A percentile compares a stretch with the other conserved stretches of the same genome.
phyloP scores from a whole-genome alignment of 2,888 invertebrate genomes.

The Tenthredo amoena region DNA sequence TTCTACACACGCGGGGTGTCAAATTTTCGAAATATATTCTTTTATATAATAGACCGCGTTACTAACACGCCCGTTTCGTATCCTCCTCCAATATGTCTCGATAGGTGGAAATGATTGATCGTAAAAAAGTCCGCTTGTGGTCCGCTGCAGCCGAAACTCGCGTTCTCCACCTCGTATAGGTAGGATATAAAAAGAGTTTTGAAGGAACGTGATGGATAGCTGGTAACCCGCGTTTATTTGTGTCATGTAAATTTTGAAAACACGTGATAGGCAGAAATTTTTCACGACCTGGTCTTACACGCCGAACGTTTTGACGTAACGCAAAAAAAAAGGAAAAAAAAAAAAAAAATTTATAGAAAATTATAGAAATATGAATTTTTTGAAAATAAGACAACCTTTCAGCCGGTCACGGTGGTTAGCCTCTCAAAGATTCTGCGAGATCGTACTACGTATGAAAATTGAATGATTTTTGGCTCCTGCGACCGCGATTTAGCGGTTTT shows the following conservation, averaged over 20 bases:
- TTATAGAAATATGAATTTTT: too few relatives aligned
- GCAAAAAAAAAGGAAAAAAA: not conserved
- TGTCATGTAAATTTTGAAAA: conserved; percentile 41
- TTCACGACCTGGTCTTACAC: not conserved
- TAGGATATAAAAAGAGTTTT: conserved; percentile 26
- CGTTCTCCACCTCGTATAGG: conserved; percentile 8
- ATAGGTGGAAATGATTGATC: conserved; percentile 48
- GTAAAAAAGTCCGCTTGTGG: conserved; percentile 5
- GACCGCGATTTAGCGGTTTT: not conserved
- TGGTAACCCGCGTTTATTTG: conserved; percentile 29
- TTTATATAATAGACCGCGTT: not conserved
- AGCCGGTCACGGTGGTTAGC: too few relatives aligned
- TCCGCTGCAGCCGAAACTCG: conserved; percentile 23
- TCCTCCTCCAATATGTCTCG: conserved; percentile 38
- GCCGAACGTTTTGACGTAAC: not conserved
- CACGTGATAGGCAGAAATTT: not conserved
- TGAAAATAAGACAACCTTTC: too few relatives aligned
- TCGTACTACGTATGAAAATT: not conserved
- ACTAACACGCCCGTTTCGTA: not conserved
- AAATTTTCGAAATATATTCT: conserved; percentile 6
- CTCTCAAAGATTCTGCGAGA: too few relatives aligned
- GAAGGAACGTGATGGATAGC: conserved; percentile 47
- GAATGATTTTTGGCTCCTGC: not conserved
- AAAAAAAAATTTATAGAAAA: too few relatives aligned
- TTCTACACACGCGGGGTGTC: not conserved